Base-by-base conservation (phyloP, 1,140 invertebrate species). In the Panulirus ornatus region DNA sequence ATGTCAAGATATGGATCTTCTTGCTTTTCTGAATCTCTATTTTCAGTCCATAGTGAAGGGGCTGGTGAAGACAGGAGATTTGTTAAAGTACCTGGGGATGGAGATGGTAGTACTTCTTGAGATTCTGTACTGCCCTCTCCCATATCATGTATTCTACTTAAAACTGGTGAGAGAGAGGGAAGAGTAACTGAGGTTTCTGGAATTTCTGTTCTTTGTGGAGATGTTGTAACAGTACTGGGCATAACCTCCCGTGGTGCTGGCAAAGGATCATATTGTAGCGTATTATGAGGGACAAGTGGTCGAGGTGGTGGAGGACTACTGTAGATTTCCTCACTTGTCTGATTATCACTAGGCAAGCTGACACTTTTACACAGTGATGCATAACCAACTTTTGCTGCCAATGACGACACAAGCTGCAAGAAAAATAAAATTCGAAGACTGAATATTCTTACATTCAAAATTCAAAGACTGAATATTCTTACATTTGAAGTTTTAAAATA, bases 331-430 rank as follows among this genome's bases (percentile, higher is more conserved):
- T 66, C 51, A 66, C n/a, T 27, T 42, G 36, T 16, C 14, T 51
- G 6, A 51, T n/a, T 34, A 14, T 66, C 76, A 51, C 19, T 22
- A 83, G 14, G 11, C 58, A 58, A 19, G 44, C 44, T 75, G 40
- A 73, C 11, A n/a, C 40, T 47, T 27, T 47, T n/a, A 22, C 34
- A 8, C 14, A 51, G 0, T 34, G 75, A 36, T 34, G 30, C 51
- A 79, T 88, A 70, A 40, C 42, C 54, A 42, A 63, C 51, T 58
- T 88, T 78, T 16, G 51, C 85, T 22, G 85, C 85, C 30, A 88
- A 81, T 16, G 75, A 88, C 19, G 85, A 51, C 51, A 88, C 76
- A 1, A 88, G n/a, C 75, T 88, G 75, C 19, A 58, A 63, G 30
- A 30, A 54, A 85, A 36, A 54, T 5, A 40, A 75, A 85, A 51